Evolutionary conservation across 2,113 vertebrate genomes (phyloP).

Genomic region (Tachysurus vachellii): DNA sequence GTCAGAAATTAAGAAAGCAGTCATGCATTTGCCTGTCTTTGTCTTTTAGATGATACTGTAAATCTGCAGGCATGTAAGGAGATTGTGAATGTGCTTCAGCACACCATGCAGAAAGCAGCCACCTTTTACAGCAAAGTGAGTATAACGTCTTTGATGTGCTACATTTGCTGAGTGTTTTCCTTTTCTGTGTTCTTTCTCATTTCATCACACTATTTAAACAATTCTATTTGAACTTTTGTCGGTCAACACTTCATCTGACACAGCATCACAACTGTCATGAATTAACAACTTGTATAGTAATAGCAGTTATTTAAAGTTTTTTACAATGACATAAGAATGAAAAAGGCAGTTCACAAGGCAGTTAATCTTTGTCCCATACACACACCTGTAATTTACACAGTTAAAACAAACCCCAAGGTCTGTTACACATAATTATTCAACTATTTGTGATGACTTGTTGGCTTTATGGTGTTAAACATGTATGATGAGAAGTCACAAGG

Average conservation of each 20-base stretch:
- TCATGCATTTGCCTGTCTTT: background rate
- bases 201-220: background rate
- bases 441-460: background rate
- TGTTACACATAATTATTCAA: background rate
- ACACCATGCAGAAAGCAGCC: slow-evolving; percentile 57
- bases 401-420: background rate
- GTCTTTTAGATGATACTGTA: slow-evolving; percentile 34
- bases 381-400: background rate
- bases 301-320: too few relatives aligned
- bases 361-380: background rate
- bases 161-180: background rate
- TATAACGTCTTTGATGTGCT: background rate
- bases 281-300: background rate
- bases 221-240: background rate
- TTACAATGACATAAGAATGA: background rate
- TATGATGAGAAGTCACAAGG: slow-evolving; percentile 12
- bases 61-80: slow-evolving; percentile 57
- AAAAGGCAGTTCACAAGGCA: background rate
- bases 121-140: slow-evolving; percentile 65
- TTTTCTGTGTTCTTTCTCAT: background rate
- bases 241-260: background rate
- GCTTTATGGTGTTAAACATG: background rate
- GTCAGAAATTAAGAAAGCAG: background rate
- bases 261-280: background rate
- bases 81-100: slow-evolving; percentile 58